Percentiles rank a stretch among this genome's conserved stretches.
Evolutionary conservation across 2,113 vertebrate species (phyloP).

Genomic region (Calidris pygmaea): DNA sequence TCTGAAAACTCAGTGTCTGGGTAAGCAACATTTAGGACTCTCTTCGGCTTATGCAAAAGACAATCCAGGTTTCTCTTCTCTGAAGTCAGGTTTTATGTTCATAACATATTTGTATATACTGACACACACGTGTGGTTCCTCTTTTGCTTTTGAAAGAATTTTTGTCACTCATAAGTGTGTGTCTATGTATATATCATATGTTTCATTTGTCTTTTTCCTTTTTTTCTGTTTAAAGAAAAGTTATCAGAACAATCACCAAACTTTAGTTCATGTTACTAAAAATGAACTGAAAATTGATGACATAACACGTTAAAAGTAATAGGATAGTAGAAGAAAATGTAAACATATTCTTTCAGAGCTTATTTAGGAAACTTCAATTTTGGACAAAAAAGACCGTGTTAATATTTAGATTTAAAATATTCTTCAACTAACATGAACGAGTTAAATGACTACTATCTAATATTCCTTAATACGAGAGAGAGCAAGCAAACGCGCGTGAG

Average conservation of each 20-base stretch:
- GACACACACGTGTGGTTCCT: slow-evolving; percentile 61
- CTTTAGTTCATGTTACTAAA: slow-evolving; percentile 85
- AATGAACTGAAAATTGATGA: slow-evolving; percentile 72
- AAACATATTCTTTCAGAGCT: slow-evolving; percentile 39
- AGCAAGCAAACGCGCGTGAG: background rate
- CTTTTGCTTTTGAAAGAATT: slow-evolving; percentile 69
- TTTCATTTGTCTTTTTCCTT: slow-evolving; percentile 80
- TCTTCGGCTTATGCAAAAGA: slow-evolving; percentile 39
- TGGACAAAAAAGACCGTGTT: slow-evolving; percentile 55
- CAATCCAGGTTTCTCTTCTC: slow-evolving; percentile 34
- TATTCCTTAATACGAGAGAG: slow-evolving; percentile 31
- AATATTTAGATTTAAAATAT: slow-evolving; percentile 59
- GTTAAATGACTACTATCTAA: slow-evolving; percentile 52
- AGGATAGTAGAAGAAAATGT: slow-evolving; percentile 59
- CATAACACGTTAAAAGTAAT: slow-evolving; percentile 56
- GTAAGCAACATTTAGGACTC: slow-evolving; percentile 82
- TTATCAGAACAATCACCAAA: slow-evolving; percentile 88
- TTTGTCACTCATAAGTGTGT: slow-evolving; percentile 79
- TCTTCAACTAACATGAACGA: slow-evolving; percentile 55
- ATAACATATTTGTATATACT: slow-evolving; percentile 60
- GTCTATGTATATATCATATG: slow-evolving; percentile 77
- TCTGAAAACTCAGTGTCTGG: slow-evolving; percentile 85
- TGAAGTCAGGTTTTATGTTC: slow-evolving; percentile 62
- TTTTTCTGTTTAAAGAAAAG: slow-evolving; percentile 86
- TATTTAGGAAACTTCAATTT: slow-evolving; percentile 60